Conservation (phyloP, 1,140 invertebrate genomes). For the Philopotamus ludificatus region DNA sequence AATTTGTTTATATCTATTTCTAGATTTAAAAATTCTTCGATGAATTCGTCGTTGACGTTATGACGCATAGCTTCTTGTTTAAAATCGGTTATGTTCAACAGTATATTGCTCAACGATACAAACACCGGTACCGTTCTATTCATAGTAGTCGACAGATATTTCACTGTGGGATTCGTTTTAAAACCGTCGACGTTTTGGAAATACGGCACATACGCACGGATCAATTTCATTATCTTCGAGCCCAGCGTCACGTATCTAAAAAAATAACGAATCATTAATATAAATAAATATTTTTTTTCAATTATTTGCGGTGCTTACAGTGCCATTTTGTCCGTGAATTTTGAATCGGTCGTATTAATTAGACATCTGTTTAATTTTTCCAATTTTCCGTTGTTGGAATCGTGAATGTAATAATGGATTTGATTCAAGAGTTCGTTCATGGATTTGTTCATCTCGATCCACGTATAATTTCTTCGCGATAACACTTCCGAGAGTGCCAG, state of each 20-base stretch:
- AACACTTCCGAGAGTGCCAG: slow-evolving; percentile 52
- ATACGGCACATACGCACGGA: slow-evolving; percentile 25
- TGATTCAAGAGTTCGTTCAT: slow-evolving; percentile 28
- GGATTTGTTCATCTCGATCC: slow-evolving; percentile 37
- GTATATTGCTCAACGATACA: background rate
- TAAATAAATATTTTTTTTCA: background rate
- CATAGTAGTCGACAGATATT: slow-evolving; percentile 9
- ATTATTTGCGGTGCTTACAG: slow-evolving; percentile 32
- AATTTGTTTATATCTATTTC: background rate
- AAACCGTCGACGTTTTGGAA: slow-evolving; percentile 19
- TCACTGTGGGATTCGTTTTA: slow-evolving; percentile 4
- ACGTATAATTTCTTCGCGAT: slow-evolving; percentile 38
- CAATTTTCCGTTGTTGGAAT: slow-evolving; percentile 18
- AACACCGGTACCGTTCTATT: background rate
- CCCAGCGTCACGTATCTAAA: slow-evolving; percentile 33
- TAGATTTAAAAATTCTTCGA: background rate
- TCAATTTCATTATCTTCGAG: slow-evolving; percentile 34
- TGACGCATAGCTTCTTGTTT: no score
- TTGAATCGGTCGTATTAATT: slow-evolving; percentile 20
- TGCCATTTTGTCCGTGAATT: slow-evolving; percentile 20
- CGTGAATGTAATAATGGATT: slow-evolving; percentile 8
- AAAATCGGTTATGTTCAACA: background rate
- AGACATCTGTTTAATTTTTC: slow-evolving; percentile 27
- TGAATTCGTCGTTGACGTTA: no score
- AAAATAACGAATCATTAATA: slow-evolving; percentile 1